Percentiles rank a stretch among this genome's conserved stretches.
Conservation (phyloP, 1,140 invertebrate genomes). For the Cotesia chilonis region DNA sequence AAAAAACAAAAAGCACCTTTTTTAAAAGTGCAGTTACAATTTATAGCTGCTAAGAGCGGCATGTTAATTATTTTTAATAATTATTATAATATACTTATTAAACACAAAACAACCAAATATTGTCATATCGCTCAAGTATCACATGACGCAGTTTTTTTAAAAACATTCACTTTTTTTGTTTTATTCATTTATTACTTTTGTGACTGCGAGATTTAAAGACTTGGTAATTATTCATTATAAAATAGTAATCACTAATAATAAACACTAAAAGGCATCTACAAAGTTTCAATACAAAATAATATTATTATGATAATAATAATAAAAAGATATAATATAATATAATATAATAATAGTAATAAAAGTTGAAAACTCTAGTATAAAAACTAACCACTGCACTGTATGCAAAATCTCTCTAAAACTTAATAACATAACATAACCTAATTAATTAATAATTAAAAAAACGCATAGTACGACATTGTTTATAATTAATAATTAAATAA, state of each 20-base stretch:
- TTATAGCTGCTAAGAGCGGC: too few relatives aligned
- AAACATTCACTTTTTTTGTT: too few relatives aligned
- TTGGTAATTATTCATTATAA: background rate
- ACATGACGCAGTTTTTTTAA: constrained; percentile 44
- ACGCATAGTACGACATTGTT: constrained; percentile 41
- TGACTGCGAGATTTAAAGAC: constrained; percentile 54
- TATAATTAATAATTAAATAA: constrained; percentile 38
- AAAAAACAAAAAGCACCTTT: too few relatives aligned
- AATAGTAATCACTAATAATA: constrained; percentile 13
- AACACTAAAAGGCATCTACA: constrained; percentile 8
- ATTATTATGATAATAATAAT: constrained; percentile 14
- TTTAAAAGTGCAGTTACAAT: too few relatives aligned
- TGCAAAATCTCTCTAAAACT: constrained; percentile 47
- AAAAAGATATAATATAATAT: constrained; percentile 29
- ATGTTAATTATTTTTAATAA: background rate
- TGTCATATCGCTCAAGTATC: constrained; percentile 40
- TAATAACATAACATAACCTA: constrained; percentile 35
- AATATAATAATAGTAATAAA: constrained; percentile 36
- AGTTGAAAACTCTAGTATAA: constrained; percentile 44
- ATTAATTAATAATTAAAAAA: constrained; percentile 44
- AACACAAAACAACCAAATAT: constrained; percentile 22
- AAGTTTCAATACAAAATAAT: constrained; percentile 28
- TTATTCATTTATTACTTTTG: constrained; percentile 46
- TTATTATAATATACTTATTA: background rate
- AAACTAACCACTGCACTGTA: constrained; percentile 44